Evolutionary conservation across 2,113 vertebrate genomes (phyloP).

Genomic region (Capreolus pygargus): DNA sequence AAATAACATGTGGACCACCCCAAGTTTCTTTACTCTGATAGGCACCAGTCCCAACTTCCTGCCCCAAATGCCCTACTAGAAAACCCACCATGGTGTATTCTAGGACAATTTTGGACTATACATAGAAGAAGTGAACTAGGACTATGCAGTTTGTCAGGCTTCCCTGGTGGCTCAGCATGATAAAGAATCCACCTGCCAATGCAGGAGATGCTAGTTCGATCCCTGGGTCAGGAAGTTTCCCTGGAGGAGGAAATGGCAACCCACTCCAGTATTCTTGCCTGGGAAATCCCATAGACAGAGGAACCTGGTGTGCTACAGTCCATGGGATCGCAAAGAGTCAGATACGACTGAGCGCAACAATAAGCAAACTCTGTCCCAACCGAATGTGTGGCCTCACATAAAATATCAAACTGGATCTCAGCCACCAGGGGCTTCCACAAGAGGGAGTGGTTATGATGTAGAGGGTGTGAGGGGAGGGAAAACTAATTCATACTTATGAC

Average conservation of each 20-base stretch:
- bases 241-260: too few species aligned
- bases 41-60: background rate
- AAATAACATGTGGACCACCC: background rate
- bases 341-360: fast-evolving
- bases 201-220: background rate
- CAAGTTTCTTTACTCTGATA: background rate
- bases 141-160: background rate
- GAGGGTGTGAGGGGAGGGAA: background rate
- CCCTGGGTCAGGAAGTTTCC: background rate
- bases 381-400: background rate
- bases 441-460: background rate
- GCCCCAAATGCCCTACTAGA: background rate
- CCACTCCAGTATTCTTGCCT: too few species aligned
- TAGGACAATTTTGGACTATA: background rate
- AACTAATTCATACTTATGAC: background rate
- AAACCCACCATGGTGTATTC: background rate
- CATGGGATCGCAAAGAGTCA: background rate
- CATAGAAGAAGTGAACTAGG: background rate
- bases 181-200: background rate
- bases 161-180: background rate
- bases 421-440: background rate
- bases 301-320: background rate
- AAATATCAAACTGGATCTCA: background rate
- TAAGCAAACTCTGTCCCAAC: background rate
- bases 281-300: background rate